A percentile compares a stretch with the other conserved stretches of the same genome.
Evolutionary conservation across 2,113 vertebrate genomes (phyloP).

Genomic region (Myotis lucifugus): DNA sequence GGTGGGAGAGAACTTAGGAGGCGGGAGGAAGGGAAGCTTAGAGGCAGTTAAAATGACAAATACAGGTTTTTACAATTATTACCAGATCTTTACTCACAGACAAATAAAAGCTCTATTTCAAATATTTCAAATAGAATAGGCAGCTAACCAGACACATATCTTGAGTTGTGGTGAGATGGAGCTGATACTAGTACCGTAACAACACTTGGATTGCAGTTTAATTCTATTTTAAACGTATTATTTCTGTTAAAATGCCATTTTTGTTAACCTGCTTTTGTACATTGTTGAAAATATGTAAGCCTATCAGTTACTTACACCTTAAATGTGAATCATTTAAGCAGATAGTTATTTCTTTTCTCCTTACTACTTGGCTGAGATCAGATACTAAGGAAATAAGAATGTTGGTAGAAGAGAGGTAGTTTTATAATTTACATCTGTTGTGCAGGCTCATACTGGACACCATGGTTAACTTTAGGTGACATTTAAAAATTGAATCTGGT

Average conservation of each 20-base stretch:
- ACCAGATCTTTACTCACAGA: neutral
- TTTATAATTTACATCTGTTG: slow-evolving; percentile 24
- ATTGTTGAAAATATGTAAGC: slow-evolving; percentile 3
- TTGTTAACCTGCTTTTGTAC: slow-evolving; percentile 29
- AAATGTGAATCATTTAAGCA: slow-evolving; percentile 37
- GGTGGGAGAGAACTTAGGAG: neutral
- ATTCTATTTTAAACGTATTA: slow-evolving; percentile 5
- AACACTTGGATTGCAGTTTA: neutral
- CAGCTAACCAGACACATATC: neutral
- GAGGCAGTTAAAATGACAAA: neutral
- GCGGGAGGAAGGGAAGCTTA: neutral
- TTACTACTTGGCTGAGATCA: slow-evolving; percentile 40
- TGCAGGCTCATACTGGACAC: neutral
- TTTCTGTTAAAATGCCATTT: slow-evolving; percentile 22
- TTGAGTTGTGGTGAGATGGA: neutral
- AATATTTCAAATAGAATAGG: neutral
- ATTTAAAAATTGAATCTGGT: neutral
- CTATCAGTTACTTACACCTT: neutral
- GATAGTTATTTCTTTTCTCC: slow-evolving; percentile 4
- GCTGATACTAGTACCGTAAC: neutral
- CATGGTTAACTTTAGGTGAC: slow-evolving; percentile 22
- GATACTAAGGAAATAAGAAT: slow-evolving; percentile 32
- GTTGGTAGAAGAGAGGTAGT: slow-evolving; percentile 22
- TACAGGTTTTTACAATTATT: neutral
- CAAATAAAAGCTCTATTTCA: neutral